Conservation (phyloP, 2,888 invertebrate genomes). For the Patella depressa region DNA sequence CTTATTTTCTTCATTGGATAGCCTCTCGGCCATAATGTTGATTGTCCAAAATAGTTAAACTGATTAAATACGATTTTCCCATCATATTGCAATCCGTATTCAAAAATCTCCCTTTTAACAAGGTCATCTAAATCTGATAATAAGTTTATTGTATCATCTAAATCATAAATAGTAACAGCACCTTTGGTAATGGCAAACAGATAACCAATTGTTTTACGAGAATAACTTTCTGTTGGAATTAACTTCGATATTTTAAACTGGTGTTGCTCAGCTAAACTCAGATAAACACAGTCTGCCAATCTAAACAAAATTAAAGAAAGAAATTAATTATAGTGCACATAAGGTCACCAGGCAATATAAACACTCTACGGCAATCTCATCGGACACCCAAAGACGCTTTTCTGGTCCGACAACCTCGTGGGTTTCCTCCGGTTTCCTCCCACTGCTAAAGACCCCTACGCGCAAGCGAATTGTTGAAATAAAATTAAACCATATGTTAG, state of each 20-base stretch:
- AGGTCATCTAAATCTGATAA: constrained; percentile 19
- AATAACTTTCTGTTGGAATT: constrained; percentile 22
- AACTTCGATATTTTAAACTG: not conserved
- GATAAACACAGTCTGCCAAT: constrained; percentile 20
- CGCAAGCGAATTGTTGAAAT: too few species aligned
- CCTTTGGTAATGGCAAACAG: constrained; percentile 27
- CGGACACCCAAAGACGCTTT: too few species aligned
- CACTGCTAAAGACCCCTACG: too few species aligned
- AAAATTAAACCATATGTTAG: too few species aligned
- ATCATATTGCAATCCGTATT: constrained; percentile 16
- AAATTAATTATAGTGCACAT: not conserved
- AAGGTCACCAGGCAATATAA: too few species aligned
- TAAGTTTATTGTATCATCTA: constrained; percentile 26
- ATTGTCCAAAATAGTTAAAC: not conserved
- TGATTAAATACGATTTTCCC: constrained; percentile 19
- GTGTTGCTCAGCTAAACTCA: constrained; percentile 14
- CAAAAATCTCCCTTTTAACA: constrained; percentile 3
- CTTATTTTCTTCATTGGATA: not conserved
- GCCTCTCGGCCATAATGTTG: constrained; percentile 7
- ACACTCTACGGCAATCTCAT: too few species aligned
- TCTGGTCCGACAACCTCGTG: too few species aligned
- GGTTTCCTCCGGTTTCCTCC: too few species aligned
- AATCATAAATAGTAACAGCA: constrained; percentile 27
- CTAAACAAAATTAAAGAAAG: constrained; percentile 12
- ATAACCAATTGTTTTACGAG: constrained; percentile 25